Base-by-base conservation (phyloP, 2,888 invertebrate genomes). In the Pammene fasciana region DNA sequence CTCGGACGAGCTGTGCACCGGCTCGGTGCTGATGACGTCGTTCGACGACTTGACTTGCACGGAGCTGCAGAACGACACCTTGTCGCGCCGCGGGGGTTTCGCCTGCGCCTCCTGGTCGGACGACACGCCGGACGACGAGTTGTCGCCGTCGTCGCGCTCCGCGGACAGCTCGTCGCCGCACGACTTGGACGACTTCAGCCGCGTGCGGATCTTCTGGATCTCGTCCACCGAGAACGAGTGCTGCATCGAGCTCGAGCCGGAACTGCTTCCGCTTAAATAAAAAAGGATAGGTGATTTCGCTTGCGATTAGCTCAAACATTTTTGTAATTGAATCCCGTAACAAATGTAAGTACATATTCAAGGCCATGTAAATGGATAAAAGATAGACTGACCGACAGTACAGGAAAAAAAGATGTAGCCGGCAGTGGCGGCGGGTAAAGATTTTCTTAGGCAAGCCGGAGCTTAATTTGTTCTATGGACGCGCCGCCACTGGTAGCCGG, bases 171-270 rank as follows among this genome's bases (percentile, higher is more conserved):
- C 96, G 88, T 97, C 97, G 46, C 97, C 97, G 86, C 96, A 97
- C 11, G 97, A 97, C 84, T 96, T 96, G 8, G 97, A 97, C 68
- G 96, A 96, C 85, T 97, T 97, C 71, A 98, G 93, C 79, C 96
- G 95, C 38, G 96, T 96, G 75, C 97, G 94, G 73, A 97, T 96
- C 86, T 97, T 97, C 84, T 97, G 97, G 67, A 97, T 97, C 88
- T 97, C 97, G 85, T 97, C 97, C 70, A 97, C 97, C 65, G 96
- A 97, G 88, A 97, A 95, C 73, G 97, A 97, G 83, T 97, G 97
- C 71, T 97, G 96, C 86, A 97, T 94, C 13, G 96, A 96, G 71
- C 95, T 94, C 26, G 96, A 96, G 0, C 95, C 95, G 34, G 95
- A 94, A 79, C 95, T 95, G 86, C 96, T 96, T 70, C 96, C 96